Conservation (phyloP, 2,888 invertebrate genomes). For the Schizotus pectinicornis region DNA sequence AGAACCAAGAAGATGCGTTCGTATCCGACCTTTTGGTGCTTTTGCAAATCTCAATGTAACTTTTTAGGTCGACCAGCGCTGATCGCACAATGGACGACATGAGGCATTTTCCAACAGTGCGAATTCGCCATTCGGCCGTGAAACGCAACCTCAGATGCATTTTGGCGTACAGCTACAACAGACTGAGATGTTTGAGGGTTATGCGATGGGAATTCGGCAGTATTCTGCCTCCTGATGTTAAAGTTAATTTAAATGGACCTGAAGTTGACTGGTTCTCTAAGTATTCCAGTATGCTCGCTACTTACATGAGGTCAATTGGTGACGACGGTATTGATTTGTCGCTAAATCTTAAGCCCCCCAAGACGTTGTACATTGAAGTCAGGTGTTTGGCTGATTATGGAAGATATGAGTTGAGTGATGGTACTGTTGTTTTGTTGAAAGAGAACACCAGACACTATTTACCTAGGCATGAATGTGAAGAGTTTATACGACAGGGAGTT, state of each 20-base stretch:
- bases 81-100: conserved; percentile 1
- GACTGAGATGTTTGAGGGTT: conserved; percentile 81
- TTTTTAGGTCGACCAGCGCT: background rate
- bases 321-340: conserved; percentile 86
- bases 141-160: conserved; percentile 91
- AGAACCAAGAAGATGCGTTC: conserved; percentile 88
- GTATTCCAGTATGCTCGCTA: conserved; percentile 84
- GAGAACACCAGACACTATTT: conserved; percentile 91
- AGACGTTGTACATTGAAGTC: conserved; percentile 90
- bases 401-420: conserved; percentile 91
- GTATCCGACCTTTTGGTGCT: conserved; percentile 56
- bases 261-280: conserved; percentile 89
- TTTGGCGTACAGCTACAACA: conserved; percentile 80
- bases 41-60: background rate
- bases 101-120: conserved; percentile 73
- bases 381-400: conserved; percentile 90
- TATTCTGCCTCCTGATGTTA: conserved; percentile 84
- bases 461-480: conserved; percentile 87
- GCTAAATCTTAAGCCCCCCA: conserved; percentile 88
- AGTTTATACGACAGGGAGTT: conserved; percentile 87
- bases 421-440: conserved; percentile 86
- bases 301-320: conserved; percentile 89
- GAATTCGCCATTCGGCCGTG: conserved; percentile 83
- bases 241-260: conserved; percentile 76
- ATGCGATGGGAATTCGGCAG: conserved; percentile 96